Percentiles rank a stretch among this genome's conserved stretches.
phyloP scores from a whole-genome alignment of 2,113 vertebrate genomes.

The Tetrax tetrax region DNA sequence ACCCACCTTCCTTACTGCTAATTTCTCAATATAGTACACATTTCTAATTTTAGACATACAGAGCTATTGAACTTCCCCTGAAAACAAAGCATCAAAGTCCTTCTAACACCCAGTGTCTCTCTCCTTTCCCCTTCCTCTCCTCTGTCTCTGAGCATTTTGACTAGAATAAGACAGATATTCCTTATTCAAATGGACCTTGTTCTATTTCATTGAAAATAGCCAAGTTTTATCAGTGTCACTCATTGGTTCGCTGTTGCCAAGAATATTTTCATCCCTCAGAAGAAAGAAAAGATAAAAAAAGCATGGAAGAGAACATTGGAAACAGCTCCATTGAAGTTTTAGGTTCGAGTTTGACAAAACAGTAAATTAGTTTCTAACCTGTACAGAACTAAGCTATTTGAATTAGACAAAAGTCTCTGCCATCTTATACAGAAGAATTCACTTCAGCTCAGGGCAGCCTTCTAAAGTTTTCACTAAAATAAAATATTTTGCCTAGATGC shows the following conservation, averaged over 20 bases:
- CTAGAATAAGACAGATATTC: not conserved
- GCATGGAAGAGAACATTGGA: not conserved
- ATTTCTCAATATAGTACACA: conserved; percentile 15
- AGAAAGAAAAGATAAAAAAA: not conserved
- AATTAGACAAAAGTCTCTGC: not conserved
- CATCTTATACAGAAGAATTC: not conserved
- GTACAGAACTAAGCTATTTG: not conserved
- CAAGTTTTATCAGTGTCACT: not conserved
- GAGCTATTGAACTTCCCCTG: not conserved
- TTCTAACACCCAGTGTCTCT: not conserved
- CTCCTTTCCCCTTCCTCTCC: not conserved
- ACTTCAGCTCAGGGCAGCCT: not conserved
- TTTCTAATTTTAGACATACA: conserved; percentile 37
- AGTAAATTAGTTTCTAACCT: not conserved
- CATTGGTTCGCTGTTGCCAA: not conserved
- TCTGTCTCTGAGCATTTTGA: not conserved
- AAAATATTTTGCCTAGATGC: not conserved
- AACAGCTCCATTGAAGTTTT: not conserved
- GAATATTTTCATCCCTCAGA: not conserved
- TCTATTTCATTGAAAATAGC: conserved; percentile 17
- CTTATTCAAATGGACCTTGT: conserved; percentile 19
- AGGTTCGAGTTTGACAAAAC: not conserved
- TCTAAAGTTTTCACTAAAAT: not conserved
- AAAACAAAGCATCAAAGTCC: not conserved
- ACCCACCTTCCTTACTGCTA: not conserved